phyloP scores from a whole-genome alignment of 2,797 vertebrate species.

The Micromesistius poutassou region DNA sequence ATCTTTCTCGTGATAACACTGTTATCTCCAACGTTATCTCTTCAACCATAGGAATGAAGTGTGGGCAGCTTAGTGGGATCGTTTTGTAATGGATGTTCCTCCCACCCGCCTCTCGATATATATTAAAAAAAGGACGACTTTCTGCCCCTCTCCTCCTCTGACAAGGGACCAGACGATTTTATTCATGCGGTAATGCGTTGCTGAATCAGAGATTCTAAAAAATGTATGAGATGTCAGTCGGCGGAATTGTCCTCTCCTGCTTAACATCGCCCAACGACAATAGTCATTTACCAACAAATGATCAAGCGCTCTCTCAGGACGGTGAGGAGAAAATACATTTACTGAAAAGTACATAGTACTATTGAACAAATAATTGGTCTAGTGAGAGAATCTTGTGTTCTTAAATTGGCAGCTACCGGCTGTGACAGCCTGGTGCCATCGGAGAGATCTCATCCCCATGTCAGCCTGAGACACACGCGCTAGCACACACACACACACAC shows the following conservation, averaged over 20 bases:
- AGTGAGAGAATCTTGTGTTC: constrained; percentile 12
- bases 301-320: background rate
- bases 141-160: no score
- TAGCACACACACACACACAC: no score
- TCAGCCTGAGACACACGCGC: constrained; percentile 17
- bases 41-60: no score
- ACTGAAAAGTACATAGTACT: background rate
- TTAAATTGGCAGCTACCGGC: constrained; percentile 5
- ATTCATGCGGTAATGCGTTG: background rate
- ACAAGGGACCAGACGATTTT: background rate
- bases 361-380: constrained; percentile 19
- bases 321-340: background rate
- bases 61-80: no score
- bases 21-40: no score
- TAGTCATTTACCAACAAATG: no score
- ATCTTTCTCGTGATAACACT: background rate
- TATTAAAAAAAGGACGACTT: no score
- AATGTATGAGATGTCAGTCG: no score
- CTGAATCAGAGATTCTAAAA: background rate
- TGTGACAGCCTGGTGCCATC: constrained; percentile 20
- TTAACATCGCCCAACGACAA: background rate
- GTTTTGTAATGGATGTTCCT: no score
- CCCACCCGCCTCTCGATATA: no score
- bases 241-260: background rate
- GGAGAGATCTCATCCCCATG: constrained; percentile 15